Base-by-base conservation (phyloP, 2,888 invertebrate species). In the Lepidocyrtinus sp. region DNA sequence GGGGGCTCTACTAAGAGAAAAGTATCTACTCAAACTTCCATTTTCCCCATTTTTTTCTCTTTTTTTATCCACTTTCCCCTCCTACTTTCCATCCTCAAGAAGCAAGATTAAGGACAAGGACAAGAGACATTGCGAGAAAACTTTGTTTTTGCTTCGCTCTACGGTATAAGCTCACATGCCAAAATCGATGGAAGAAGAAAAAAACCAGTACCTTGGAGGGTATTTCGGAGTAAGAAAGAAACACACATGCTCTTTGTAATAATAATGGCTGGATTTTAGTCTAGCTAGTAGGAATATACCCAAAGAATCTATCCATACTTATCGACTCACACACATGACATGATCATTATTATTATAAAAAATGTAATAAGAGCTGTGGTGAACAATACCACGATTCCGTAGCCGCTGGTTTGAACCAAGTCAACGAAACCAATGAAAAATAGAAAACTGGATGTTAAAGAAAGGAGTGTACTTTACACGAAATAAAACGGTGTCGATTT, bases 41-140 rank as follows among this genome's bases (percentile, higher is more conserved):
- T 64, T 64, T 64, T 64, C 63, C 50, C 63, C 72, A 70, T 70
- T 70, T 59, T 70, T 55, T 70, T 59, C 59, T 70, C n/a, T 36
- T 59, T 71, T 70, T 69, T 71, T 71, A 71, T 71, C 71, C 71
- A 71, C 71, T 73, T 69, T 69, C 69, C 63, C 21, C 63, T 63
- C 63, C 26, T 24, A 50, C 24, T 45, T n/a, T 55, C n/a, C 62
- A 22, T 45, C 62, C 22, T 70, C 26, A 2, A 17, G 17, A 61
- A 72, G 17, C 17, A 62, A 73, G 73, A 73, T 67, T 73, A 78
- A 69, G 73, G 78, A 78, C 78, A 78, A 68, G 78, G 78, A 73
- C 72, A 78, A 15, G 55, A 55, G 36, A 36, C 36, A 36, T 36
- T 36, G 36, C 7, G 36, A 36, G 12, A 55, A 55, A 55, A 70